Percentiles rank a stretch among this genome's conserved stretches.
Evolutionary conservation across 1,140 invertebrate species (phyloP).

Genomic region (Musca domestica): DNA sequence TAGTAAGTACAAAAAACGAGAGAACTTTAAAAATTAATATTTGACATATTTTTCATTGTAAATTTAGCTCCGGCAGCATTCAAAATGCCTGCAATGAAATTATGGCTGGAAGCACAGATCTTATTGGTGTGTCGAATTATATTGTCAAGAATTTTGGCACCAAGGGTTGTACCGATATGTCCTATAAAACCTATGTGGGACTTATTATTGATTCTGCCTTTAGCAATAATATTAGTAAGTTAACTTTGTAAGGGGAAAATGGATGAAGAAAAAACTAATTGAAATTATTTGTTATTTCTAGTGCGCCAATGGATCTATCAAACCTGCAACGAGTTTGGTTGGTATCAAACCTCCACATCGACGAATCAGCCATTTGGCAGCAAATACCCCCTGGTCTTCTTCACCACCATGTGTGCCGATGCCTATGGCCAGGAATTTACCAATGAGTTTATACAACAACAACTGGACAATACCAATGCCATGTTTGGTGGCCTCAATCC

Average conservation of each 20-base stretch:
- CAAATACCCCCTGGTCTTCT: slow-evolving; percentile 59
- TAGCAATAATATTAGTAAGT: slow-evolving; percentile 40
- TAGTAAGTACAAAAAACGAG: slow-evolving; percentile 26
- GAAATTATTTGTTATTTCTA: slow-evolving; percentile 24
- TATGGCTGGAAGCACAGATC: slow-evolving; percentile 38
- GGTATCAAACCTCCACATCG: slow-evolving; percentile 66
- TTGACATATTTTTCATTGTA: too few relatives aligned
- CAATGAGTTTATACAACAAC: slow-evolving; percentile 34
- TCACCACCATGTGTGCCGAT: slow-evolving; percentile 63
- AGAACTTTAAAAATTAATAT: too few relatives aligned
- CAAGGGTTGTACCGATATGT: slow-evolving; percentile 33
- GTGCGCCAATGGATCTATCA: slow-evolving; percentile 68
- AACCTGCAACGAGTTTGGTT: slow-evolving; percentile 74
- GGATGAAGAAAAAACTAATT: too few relatives aligned
- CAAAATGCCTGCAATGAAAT: slow-evolving; percentile 42
- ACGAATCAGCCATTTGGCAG: slow-evolving; percentile 64
- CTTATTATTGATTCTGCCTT: slow-evolving; percentile 37
- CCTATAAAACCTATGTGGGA: slow-evolving; percentile 37
- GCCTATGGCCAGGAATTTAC: slow-evolving; percentile 59
- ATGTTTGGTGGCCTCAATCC: slow-evolving; percentile 61
- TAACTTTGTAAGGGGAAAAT: too few relatives aligned
- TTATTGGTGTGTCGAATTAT: slow-evolving; percentile 38
- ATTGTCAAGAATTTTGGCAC: slow-evolving; percentile 33
- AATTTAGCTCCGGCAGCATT: slow-evolving; percentile 41
- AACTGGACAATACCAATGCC: slow-evolving; percentile 59